A percentile compares a stretch with the other conserved stretches of the same genome.
Evolutionary conservation across 2,888 invertebrate species (phyloP).

Genomic region (Cremastinae sp.): DNA sequence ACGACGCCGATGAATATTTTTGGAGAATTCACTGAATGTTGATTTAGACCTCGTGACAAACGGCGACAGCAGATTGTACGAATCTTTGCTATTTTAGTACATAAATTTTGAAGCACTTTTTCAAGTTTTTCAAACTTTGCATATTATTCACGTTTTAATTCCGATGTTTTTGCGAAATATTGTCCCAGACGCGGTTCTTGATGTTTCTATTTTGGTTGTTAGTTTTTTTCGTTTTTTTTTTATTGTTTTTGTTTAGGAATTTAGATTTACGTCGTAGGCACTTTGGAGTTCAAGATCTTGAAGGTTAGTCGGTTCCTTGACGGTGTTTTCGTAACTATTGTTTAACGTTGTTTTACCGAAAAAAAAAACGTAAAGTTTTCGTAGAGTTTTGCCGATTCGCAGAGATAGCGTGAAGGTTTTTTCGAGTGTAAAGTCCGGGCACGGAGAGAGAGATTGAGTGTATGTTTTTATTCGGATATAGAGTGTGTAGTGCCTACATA

Average conservation of each 20-base stretch:
- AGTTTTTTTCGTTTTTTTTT: not conserved
- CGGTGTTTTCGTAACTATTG: slow-evolving; percentile 51
- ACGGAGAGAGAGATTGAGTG: slow-evolving; percentile 59
- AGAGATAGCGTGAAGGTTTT: too few relatives aligned
- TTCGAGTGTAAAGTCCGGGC: slow-evolving; percentile 56
- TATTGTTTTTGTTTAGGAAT: slow-evolving; percentile 1
- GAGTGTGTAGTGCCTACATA: slow-evolving; percentile 80
- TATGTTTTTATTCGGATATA: slow-evolving; percentile 55
- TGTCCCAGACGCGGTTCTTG: not conserved
- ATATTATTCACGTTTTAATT: not conserved
- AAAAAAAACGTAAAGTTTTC: slow-evolving; percentile 8
- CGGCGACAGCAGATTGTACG: not conserved
- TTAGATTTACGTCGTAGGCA: slow-evolving; percentile 72
- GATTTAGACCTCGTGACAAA: not conserved
- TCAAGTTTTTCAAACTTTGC: too few relatives aligned
- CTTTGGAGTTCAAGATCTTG: slow-evolving; percentile 38
- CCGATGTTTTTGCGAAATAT: too few relatives aligned
- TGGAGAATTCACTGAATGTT: not conserved
- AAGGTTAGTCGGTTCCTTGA: too few relatives aligned
- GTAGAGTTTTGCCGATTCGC: not conserved
- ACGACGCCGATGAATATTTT: too few relatives aligned
- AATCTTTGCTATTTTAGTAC: not conserved
- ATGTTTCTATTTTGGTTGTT: slow-evolving; percentile 5
- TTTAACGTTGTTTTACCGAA: not conserved
- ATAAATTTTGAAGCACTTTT: too few relatives aligned